Percentiles rank a stretch among this genome's conserved stretches.
Evolutionary conservation across 2,113 vertebrate genomes (phyloP).

Genomic region (Peromyscus polionotus): DNA sequence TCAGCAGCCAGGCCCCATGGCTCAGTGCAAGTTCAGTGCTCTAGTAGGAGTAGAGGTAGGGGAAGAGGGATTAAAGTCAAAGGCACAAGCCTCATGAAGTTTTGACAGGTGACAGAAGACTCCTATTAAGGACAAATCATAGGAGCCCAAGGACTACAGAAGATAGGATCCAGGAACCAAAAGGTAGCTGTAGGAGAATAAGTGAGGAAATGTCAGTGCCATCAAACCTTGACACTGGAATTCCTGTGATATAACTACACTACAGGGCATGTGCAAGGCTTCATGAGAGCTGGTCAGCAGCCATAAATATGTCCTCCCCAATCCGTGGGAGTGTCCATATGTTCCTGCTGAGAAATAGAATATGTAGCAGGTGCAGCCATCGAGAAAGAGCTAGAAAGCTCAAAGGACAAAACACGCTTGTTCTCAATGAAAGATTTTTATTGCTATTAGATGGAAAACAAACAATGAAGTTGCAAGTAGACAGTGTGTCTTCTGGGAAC

Average conservation of each 20-base stretch:
- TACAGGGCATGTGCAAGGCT: not conserved
- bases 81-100: not conserved
- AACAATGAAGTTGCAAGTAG: fast-evolving
- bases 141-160: not conserved
- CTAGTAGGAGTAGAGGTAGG: not conserved
- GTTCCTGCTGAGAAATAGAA: not conserved
- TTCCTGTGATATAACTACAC: not conserved
- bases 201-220: not conserved
- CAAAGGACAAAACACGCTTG: not conserved
- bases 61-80: not conserved
- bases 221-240: not conserved
- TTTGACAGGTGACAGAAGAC: not conserved
- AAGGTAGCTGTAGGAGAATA: too few species aligned
- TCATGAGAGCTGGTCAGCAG: not conserved
- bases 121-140: not conserved
- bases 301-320: not conserved
- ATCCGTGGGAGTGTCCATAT: not conserved
- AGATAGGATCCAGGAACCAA: not conserved
- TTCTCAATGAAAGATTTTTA: not conserved
- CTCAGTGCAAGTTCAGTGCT: not conserved
- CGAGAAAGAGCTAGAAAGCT: not conserved
- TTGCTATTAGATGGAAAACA: not conserved
- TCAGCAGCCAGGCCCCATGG: not conserved
- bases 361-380: not conserved
- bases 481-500: not conserved